A percentile compares a stretch with the other conserved stretches of the same genome.
These are phyloP conservation scores for Eucidaris tribuloides DNA, from an alignment of 35 echinoderm and acorn worm species.

Conservation along the genomic window DNA sequence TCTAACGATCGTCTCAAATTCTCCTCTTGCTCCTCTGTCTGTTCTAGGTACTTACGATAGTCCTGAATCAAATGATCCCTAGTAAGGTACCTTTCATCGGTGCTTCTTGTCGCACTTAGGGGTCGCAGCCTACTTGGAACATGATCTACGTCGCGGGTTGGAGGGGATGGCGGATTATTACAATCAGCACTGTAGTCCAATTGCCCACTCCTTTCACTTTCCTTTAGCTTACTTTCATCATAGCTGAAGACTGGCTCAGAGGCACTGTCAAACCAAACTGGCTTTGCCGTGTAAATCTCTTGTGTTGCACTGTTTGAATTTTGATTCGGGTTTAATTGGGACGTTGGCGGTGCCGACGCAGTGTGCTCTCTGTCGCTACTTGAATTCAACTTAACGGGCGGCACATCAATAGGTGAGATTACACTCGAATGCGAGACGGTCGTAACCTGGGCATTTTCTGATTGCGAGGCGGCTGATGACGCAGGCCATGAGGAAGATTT, in stretches of 20 bases:
- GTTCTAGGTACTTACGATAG: background rate
- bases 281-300: background rate
- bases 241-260: background rate
- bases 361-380: background rate
- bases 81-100: background rate
- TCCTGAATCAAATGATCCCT: conserved; percentile 21
- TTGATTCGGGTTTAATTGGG: background rate
- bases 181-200: too few species aligned
- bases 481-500: conserved; percentile 13
- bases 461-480: background rate
- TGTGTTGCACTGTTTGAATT: conserved; percentile 13
- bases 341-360: too few species aligned
- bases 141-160: background rate
- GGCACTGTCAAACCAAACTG: background rate
- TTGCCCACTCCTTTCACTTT: too few species aligned
- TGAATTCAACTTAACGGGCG: background rate
- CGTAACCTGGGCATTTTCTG: too few species aligned
- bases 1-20: background rate
- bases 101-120: background rate
- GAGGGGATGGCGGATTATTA: conserved; percentile 4
- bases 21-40: conserved; percentile 10
- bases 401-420: background rate
- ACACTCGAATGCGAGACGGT: too few species aligned
- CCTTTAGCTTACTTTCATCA: background rate
- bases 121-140: background rate